phyloP scores from a whole-genome alignment of 2,797 vertebrate species.

The Prionace glauca region DNA sequence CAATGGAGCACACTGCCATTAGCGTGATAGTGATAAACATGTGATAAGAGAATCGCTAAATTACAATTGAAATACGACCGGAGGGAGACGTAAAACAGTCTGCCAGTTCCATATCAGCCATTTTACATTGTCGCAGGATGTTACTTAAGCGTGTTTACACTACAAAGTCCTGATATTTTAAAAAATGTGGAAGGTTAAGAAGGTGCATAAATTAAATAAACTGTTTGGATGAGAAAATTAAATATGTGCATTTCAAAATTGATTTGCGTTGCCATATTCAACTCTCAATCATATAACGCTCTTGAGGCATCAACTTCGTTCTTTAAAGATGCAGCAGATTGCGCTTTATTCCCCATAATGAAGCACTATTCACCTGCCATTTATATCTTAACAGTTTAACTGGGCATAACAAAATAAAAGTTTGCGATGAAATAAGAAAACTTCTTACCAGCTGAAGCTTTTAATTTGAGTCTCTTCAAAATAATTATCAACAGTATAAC shows the following conservation, averaged over 20 bases:
- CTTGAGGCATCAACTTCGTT: background rate
- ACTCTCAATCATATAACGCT: background rate
- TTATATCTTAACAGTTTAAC: background rate
- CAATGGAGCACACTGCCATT: no score
- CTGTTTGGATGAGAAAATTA: background rate
- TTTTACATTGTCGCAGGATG: background rate
- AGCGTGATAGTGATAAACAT: no score
- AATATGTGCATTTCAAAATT: background rate
- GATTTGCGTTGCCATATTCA: background rate
- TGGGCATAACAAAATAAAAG: background rate
- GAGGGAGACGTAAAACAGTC: no score
- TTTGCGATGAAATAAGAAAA: background rate
- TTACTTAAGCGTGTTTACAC: background rate
- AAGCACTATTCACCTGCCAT: background rate
- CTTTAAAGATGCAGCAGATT: background rate
- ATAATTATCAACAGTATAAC: background rate
- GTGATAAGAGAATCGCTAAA: no score
- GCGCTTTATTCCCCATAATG: background rate
- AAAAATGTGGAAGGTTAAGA: no score
- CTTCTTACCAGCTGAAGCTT: background rate
- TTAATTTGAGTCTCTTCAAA: background rate
- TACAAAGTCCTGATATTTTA: background rate
- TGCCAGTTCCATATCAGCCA: no score
- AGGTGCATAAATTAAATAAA: background rate
- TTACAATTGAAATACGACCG: no score